Evolutionary conservation across 2,797 vertebrate species (phyloP).

Genomic region (Hafferia zeledoni): DNA sequence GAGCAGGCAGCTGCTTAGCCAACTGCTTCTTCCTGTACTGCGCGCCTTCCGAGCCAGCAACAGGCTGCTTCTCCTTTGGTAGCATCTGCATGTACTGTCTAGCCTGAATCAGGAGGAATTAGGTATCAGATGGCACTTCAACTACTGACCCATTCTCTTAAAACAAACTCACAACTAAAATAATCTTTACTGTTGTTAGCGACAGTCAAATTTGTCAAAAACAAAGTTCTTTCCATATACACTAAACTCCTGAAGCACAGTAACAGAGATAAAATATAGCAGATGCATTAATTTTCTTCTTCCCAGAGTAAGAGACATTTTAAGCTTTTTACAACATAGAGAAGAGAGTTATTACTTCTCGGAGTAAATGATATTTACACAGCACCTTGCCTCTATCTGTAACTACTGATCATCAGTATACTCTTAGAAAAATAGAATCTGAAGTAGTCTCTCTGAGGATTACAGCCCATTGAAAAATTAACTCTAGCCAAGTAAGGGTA

Average conservation of each 20-base stretch:
- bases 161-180: neutral
- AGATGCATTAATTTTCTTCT: neutral
- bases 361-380: neutral
- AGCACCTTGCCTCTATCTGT: neutral
- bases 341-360: neutral
- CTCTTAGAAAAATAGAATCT: neutral
- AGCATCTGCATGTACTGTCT: conserved; percentile 95
- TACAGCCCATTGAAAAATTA: neutral
- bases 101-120: conserved; percentile 78
- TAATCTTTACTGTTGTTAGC: neutral
- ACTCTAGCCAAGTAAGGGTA: neutral
- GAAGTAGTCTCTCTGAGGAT: neutral
- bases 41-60: conserved; percentile 90
- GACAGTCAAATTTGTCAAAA: conserved; percentile 32
- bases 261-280: neutral
- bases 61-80: conserved; percentile 91
- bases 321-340: neutral
- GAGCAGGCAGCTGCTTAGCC: conserved; percentile 95
- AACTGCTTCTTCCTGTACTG: conserved; percentile 96
- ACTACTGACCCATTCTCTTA: neutral
- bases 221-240: neutral
- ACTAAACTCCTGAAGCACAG: neutral
- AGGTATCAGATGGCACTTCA: conserved; percentile 37
- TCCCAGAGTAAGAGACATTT: neutral
- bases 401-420: neutral